A percentile compares a stretch with the other conserved stretches of the same genome.
Conservation (phyloP, 2,888 invertebrate genomes). For the Sinotaia quadrata region DNA sequence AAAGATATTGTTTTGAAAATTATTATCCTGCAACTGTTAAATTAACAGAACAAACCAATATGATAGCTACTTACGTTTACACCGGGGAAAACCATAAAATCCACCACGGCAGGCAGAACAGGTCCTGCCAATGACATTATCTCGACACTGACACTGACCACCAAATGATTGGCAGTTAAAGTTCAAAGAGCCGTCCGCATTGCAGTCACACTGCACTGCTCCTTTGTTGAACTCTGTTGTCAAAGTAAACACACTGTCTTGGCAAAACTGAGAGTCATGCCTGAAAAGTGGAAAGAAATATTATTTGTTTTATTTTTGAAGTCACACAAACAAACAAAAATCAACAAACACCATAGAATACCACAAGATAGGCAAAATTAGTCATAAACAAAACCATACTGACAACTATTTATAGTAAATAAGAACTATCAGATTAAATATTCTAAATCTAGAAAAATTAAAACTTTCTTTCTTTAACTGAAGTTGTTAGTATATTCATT, state of each 20-base stretch:
- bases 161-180: conserved; percentile 94
- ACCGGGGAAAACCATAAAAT: conserved; percentile 95
- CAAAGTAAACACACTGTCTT: conserved; percentile 91
- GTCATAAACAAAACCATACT: neutral
- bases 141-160: conserved; percentile 94
- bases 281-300: conserved; percentile 31
- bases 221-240: conserved; percentile 96
- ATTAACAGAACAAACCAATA: neutral
- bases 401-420: neutral
- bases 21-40: no score
- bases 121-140: conserved; percentile 91
- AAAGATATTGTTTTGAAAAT: no score
- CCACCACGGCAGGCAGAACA: conserved; percentile 80
- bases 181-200: conserved; percentile 87
- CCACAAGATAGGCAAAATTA: neutral
- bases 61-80: conserved; percentile 79
- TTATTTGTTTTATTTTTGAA: no score
- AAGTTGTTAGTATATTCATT: no score
- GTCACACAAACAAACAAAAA: neutral
- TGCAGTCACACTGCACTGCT: conserved; percentile 90
- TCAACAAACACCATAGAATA: neutral
- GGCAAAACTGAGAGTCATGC: conserved; percentile 79
- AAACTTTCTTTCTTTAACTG: no score
- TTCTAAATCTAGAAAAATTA: no score
- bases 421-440: no score